Evolutionary conservation across 2,888 invertebrate genomes (phyloP), one percentile per base, ranked within the genome.

Genomic region (Euplagia quadripunctaria): DNA sequence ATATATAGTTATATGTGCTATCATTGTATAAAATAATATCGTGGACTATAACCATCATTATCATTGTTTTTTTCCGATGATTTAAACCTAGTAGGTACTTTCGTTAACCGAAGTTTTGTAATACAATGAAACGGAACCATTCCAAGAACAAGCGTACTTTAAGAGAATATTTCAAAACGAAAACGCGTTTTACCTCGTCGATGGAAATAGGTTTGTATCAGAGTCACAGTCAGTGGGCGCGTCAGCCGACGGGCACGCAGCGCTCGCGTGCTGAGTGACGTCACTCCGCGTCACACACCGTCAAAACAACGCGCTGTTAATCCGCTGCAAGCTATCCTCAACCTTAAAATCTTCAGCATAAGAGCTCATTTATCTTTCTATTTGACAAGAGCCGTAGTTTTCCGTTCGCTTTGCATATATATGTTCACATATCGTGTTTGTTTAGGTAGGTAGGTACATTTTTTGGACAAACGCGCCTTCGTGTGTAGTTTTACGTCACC

Each of bases 251-350:
- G 82, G 84, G 72, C 94, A 94, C 91, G 94, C 91, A 76, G 75
- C 68, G 80, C 68, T 72, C 58, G 91, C 94, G 92, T 94, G 94
- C 76, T 75, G 75, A 71, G 77, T 92, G 92, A 94, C 94, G 94
- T 94, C 93, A 93, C 49, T 43, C 83, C 87, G 86, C 94, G 94
- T 94, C 94, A 94, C 82, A 71, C 80, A 73, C 84, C 90, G 85
- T 87, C 86, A 87, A 87, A 89, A 89, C 87, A 88, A 80, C 78
- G 70, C 78, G 70, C 80, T 79, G 17, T 75, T 72, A 74, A 73
- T 69, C 79, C 70, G 68, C 49, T 71, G 64, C 78, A 78, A 58
- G 64, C 84, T 68, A 85, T 64, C 71, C 14, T 73, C 73, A 78
- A 79, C 81, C 81, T 73, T 86, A 81, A 73, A 68, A 46, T 73